phyloP scores from a whole-genome alignment of 2,888 invertebrate genomes.

The Eulithis testata region DNA sequence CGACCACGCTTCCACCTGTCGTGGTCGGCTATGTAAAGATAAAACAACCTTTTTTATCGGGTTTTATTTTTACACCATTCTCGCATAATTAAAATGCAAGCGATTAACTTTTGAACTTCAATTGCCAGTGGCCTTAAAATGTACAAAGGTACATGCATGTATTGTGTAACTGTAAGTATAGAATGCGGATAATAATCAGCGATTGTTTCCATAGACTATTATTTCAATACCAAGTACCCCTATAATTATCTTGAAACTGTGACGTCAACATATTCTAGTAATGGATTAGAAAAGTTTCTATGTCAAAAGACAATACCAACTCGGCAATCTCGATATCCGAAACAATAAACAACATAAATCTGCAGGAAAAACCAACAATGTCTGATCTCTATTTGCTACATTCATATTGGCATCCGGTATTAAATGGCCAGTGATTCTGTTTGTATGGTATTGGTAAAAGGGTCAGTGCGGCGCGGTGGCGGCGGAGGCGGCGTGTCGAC shows the following conservation, averaged over 20 bases:
- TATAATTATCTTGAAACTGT: not conserved
- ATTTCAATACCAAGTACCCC: not conserved
- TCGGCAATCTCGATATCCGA: slow-evolving; percentile 9
- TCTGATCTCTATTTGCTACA: slow-evolving; percentile 40
- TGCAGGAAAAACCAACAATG: slow-evolving; percentile 22
- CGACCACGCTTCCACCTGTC: slow-evolving; percentile 42
- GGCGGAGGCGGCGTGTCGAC: slow-evolving; percentile 48
- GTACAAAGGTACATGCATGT: slow-evolving; percentile 23
- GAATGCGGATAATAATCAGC: slow-evolving; percentile 9
- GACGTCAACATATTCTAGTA: not conserved
- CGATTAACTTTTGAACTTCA: slow-evolving; percentile 44
- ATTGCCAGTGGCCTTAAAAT: slow-evolving; percentile 42
- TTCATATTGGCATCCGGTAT: slow-evolving; percentile 41
- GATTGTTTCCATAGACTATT: slow-evolving; percentile 4
- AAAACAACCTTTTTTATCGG: slow-evolving; percentile 42
- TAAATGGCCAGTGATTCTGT: slow-evolving; percentile 47
- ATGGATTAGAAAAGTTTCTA: too few relatives aligned
- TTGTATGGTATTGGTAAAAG: slow-evolving; percentile 53
- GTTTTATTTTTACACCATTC: slow-evolving; percentile 31
- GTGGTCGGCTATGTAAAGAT: slow-evolving; percentile 42
- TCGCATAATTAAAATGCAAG: slow-evolving; percentile 40
- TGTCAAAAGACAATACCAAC: not conserved
- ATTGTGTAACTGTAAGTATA: not conserved
- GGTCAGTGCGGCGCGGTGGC: slow-evolving; percentile 53
- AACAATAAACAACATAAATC: slow-evolving; percentile 35